Conservation (phyloP, 1,140 invertebrate species). For the Lordiphosa stackelbergi region DNA sequence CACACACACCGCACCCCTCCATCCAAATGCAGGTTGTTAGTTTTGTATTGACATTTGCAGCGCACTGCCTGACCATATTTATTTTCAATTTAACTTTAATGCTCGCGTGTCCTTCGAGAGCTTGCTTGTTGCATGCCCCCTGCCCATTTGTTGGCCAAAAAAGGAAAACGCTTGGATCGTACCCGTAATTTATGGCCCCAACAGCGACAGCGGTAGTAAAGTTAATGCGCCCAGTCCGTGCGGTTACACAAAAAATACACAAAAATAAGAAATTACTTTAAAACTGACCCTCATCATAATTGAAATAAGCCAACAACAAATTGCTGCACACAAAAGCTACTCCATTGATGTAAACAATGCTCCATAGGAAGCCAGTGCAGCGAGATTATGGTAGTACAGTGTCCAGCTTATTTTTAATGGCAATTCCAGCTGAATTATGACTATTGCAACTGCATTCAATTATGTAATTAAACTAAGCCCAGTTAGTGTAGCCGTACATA, state of each 20-base stretch:
- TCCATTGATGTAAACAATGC: too few species aligned
- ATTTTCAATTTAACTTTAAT: conserved; percentile 70
- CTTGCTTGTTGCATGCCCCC: conserved; percentile 55
- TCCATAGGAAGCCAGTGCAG: too few species aligned
- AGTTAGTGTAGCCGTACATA: too few species aligned
- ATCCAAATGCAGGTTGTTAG: conserved; percentile 10
- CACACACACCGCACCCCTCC: conserved; percentile 1
- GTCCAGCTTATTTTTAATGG: too few species aligned
- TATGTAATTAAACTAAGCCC: too few species aligned
- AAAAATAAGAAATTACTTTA: conserved; percentile 21
- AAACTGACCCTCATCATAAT: conserved; percentile 67
- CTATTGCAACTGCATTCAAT: too few species aligned
- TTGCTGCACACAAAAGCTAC: too few species aligned
- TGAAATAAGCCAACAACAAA: conserved; percentile 55
- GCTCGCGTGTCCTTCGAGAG: conserved; percentile 32
- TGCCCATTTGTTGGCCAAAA: conserved; percentile 36
- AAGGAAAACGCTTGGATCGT: neutral
- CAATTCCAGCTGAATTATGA: too few species aligned
- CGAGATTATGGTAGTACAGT: too few species aligned
- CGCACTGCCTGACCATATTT: conserved; percentile 46
- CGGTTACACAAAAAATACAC: conserved; percentile 27
- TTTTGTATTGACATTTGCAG: conserved; percentile 56
- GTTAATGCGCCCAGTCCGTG: conserved; percentile 45
- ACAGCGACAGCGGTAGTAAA: conserved; percentile 44
- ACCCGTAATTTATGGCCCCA: conserved; percentile 56